phyloP scores from a whole-genome alignment of 1,140 invertebrate genomes.

The Coenobita brevimanus region DNA sequence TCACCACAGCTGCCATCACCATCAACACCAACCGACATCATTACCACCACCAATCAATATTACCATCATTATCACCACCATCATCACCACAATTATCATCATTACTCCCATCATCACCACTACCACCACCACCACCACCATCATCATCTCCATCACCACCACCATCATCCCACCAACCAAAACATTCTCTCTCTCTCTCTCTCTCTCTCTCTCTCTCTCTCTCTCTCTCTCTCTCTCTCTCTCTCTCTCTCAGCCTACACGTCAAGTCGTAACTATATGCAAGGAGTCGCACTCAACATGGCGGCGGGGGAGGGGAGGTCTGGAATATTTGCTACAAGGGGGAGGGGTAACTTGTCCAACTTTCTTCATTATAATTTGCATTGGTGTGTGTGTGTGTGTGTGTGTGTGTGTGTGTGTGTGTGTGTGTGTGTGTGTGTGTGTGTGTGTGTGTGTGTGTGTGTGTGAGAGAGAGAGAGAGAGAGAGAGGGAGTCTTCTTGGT shows the following conservation, averaged over 20 bases:
- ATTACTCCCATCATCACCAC: no score
- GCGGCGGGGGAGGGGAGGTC: background rate
- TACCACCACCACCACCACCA: no score
- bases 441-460: constrained; percentile 1
- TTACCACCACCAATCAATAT: no score
- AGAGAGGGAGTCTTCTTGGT: background rate
- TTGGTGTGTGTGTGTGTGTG: background rate
- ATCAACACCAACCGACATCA: no score
- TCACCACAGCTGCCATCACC: no score
- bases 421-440: constrained; percentile 13
- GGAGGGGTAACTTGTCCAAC: background rate
- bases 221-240: background rate
- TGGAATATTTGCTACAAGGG: background rate
- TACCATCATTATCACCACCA: no score
- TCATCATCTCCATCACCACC: no score
- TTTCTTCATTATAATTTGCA: background rate
- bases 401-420: background rate
- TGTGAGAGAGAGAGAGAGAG: background rate
- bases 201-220: constrained; percentile 3
- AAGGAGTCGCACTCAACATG: background rate
- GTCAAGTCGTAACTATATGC: background rate
- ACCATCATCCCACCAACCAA: no score
- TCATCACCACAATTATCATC: no score
- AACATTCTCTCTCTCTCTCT: background rate
- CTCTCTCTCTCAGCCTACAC: background rate